phyloP scores from a whole-genome alignment of 2,797 vertebrate genomes.

The Sebastes kiyomatsui region DNA sequence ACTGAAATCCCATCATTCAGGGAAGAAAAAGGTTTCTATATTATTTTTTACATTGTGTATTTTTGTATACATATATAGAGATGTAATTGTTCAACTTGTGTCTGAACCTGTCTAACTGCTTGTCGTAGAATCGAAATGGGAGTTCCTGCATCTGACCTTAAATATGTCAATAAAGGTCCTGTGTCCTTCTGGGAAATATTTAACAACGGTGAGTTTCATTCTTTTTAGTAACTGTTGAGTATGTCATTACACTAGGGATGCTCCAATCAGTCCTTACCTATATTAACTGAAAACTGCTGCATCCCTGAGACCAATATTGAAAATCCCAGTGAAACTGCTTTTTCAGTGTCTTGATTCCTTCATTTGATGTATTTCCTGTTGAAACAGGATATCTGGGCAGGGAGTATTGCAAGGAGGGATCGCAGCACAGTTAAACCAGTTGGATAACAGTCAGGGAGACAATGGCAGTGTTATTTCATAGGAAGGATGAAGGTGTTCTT shows the following conservation, averaged over 20 bases:
- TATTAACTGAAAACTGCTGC: too few relatives aligned
- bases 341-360: not conserved
- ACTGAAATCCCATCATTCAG: constrained; percentile 91
- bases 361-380: not conserved
- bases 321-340: not conserved
- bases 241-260: too few relatives aligned
- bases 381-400: not conserved
- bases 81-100: too few relatives aligned
- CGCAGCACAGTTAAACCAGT: too few relatives aligned
- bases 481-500: not conserved
- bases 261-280: too few relatives aligned
- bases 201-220: constrained; percentile 89
- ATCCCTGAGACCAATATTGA: not conserved
- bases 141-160: constrained; percentile 89
- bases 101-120: too few relatives aligned
- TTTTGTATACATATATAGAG: too few relatives aligned
- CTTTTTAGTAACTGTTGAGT: too few relatives aligned
- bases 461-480: not conserved
- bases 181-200: constrained; percentile 94
- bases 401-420: not conserved
- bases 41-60: too few relatives aligned
- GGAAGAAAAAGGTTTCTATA: too few relatives aligned
- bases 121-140: too few relatives aligned
- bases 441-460: too few relatives aligned
- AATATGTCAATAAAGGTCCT: constrained; percentile 96